Base-by-base conservation (phyloP, 2,888 invertebrate species). In the Patella ulyssiponensis region DNA sequence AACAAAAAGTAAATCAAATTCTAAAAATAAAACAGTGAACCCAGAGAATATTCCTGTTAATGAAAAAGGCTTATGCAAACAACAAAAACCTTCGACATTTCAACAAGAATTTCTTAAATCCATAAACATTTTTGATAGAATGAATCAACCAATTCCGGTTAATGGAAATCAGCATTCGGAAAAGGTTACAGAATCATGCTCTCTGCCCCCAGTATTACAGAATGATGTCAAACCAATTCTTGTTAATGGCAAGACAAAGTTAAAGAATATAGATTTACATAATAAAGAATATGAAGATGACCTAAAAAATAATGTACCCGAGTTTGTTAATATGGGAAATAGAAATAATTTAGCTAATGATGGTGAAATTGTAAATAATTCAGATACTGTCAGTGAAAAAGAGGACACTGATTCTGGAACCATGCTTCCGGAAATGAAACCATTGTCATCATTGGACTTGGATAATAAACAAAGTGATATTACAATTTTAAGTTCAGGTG, bases 61-160 rank as follows among this genome's bases (percentile, higher is more conserved):
- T 44, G 44, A 44, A 9, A 44, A 44, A 9, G 44, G 44, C 44
- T 44, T 33, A 20, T 20, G 27, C 33, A 73, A 52, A 23, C 17
- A 53, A 7, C 23, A 52, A 23, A 73, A 53, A 51, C 23, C 69
- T 58, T 64, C 74, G 17, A 64, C 75, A 20, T 79, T 79, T 69
- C 79, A 77, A 23, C 64, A 69, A 74, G 79, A 79, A 14, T 72
- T 79, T 72, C n/a, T 80, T 23, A 77, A 80, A 74, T 71, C 77
- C 7, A 64, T 80, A 69, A 69, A 20, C 23, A 44, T 54, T 56
- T n/a, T 71, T n/a, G 74, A 69, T 69, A 77, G 64, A 72, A 80
- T 80, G 80, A 80, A 80, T 80, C 76, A 72, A 71, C 77, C 76
- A 69, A 71, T 76, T 23, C 52, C 77, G 33, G 52, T 74, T 64